phyloP scores from a whole-genome alignment of 1,140 invertebrate species.

The Sipha flava region DNA sequence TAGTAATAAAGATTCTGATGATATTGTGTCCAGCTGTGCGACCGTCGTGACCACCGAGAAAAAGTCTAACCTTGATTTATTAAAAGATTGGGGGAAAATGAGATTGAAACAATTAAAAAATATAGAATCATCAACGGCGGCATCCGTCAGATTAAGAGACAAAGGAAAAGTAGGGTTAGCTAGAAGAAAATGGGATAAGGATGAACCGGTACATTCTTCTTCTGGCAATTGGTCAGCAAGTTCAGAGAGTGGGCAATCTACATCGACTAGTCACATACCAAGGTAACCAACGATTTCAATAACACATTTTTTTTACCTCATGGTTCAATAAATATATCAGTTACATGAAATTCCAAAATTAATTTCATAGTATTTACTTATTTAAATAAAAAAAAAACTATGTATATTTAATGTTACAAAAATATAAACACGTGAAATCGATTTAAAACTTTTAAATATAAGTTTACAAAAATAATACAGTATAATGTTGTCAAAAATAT shows the following conservation, averaged over 20 bases:
- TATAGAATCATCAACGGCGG: conserved; percentile 27
- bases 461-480: background rate
- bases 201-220: conserved; percentile 72
- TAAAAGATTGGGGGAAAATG: conserved; percentile 73
- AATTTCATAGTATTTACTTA: too few species aligned
- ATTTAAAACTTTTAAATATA: too few species aligned
- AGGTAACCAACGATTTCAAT: conserved; percentile 45
- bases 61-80: conserved; percentile 66
- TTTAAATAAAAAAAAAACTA: too few species aligned
- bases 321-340: too few species aligned
- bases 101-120: conserved; percentile 64
- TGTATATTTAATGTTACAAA: too few species aligned
- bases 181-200: conserved; percentile 41
- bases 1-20: conserved; percentile 43
- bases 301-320: background rate
- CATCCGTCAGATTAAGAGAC: conserved; percentile 35
- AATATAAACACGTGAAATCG: too few species aligned
- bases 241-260: conserved; percentile 76
- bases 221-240: conserved; percentile 91
- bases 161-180: conserved; percentile 32
- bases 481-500: background rate
- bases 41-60: conserved; percentile 49
- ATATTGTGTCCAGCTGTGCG: conserved; percentile 40
- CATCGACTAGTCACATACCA: conserved; percentile 53
- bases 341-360: too few species aligned